Percentiles rank a stretch among this genome's conserved stretches.
Evolutionary conservation across 2,113 vertebrate genomes (phyloP).

Genomic region (Sminthopsis crassicaudata): DNA sequence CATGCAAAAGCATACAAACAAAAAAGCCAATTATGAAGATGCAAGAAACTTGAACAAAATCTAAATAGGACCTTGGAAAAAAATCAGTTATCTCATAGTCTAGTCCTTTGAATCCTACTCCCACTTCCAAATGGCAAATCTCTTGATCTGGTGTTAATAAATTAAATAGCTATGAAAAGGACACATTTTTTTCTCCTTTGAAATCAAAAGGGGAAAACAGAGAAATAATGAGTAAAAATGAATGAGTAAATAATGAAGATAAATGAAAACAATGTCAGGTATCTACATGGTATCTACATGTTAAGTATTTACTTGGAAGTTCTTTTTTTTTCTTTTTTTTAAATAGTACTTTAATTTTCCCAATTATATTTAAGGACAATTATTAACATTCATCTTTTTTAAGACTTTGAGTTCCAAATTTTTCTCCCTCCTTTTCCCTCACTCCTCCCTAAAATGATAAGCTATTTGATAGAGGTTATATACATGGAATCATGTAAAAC

Average conservation of each 20-base stretch:
- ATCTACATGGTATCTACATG: too few relatives aligned
- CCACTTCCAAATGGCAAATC: background rate
- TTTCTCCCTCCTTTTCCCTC: too few relatives aligned
- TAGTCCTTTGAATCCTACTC: background rate
- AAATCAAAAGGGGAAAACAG: background rate
- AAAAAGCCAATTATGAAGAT: background rate
- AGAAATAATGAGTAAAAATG: background rate
- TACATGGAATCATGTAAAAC: too few relatives aligned
- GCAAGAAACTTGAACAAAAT: background rate
- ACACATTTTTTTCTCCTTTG: background rate
- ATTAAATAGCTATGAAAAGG: background rate
- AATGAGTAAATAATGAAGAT: too few relatives aligned
- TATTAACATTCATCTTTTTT: too few relatives aligned
- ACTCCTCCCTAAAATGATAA: too few relatives aligned
- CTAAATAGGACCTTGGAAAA: background rate
- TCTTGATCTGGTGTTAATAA: background rate
- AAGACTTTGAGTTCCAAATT: too few relatives aligned
- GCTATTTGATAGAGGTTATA: too few relatives aligned
- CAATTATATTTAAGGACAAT: too few relatives aligned
- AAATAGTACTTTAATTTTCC: too few relatives aligned
- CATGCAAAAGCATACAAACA: background rate
- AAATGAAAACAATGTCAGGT: too few relatives aligned
- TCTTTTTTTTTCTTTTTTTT: background rate
- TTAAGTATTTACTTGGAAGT: background rate
- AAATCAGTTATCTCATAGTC: background rate